These are phyloP conservation scores for Saccostrea glomerata DNA, from an alignment of 1,140 invertebrate species.

Conservation along the genomic window DNA sequence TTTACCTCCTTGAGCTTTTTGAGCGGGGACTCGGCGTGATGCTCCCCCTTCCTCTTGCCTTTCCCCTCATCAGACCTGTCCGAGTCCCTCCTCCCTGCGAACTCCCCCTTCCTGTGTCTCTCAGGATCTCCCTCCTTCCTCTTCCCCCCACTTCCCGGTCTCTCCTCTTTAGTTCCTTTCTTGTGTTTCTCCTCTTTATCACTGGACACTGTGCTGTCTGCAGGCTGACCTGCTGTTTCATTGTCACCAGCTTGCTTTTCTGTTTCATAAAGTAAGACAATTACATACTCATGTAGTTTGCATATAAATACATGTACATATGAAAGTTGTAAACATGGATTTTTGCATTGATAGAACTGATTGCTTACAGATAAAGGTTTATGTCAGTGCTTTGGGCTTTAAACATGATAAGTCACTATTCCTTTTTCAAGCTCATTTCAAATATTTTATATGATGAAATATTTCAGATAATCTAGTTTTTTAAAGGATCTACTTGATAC, in stretches of 20 bases:
- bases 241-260: slow-evolving; percentile 17
- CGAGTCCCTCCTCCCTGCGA: slow-evolving; percentile 39
- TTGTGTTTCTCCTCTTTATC: slow-evolving; percentile 43
- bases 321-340: too few relatives aligned
- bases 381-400: too few relatives aligned
- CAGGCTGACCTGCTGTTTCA: background rate
- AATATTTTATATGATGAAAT: too few relatives aligned
- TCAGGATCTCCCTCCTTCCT: slow-evolving; percentile 46
- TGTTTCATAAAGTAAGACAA: slow-evolving; percentile 2
- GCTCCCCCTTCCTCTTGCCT: slow-evolving; percentile 81
- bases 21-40: background rate
- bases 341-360: too few relatives aligned
- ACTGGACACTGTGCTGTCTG: slow-evolving; percentile 33
- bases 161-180: slow-evolving; percentile 35
- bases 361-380: too few relatives aligned
- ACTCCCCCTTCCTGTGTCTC: slow-evolving; percentile 51
- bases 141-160: slow-evolving; percentile 43
- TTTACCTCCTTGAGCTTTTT: background rate
- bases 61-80: slow-evolving; percentile 72
- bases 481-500: slow-evolving; percentile 75
- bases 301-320: too few relatives aligned
- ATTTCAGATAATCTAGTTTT: slow-evolving; percentile 91
- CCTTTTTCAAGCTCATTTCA: too few relatives aligned
- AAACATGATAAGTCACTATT: too few relatives aligned
- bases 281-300: background rate